Conservation (phyloP, 2,888 invertebrate species). For the Boloria selene region DNA sequence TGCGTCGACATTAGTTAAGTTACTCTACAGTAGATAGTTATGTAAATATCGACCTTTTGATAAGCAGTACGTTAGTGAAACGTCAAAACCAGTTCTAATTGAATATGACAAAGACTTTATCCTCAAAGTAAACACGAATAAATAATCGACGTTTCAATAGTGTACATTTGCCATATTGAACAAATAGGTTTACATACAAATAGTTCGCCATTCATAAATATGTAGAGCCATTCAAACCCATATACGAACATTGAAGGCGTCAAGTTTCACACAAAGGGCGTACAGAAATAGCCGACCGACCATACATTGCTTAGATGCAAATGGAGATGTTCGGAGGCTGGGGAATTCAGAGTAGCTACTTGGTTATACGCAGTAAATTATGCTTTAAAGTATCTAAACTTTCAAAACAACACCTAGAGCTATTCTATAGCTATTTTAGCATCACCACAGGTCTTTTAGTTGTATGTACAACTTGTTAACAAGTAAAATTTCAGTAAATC, state of each 20-base stretch:
- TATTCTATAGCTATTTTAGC: too few relatives aligned
- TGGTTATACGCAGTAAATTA: slow-evolving; percentile 8
- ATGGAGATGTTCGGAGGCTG: slow-evolving; percentile 28
- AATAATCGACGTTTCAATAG: slow-evolving; percentile 20
- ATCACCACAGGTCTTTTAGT: too few relatives aligned
- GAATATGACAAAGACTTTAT: slow-evolving; percentile 13
- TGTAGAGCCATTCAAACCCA: slow-evolving; percentile 34
- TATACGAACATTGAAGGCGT: slow-evolving; percentile 39
- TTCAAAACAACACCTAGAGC: neutral
- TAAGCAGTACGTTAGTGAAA: slow-evolving; percentile 26
- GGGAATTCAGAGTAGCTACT: slow-evolving; percentile 26
- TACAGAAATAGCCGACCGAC: slow-evolving; percentile 40
- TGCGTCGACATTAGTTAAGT: slow-evolving; percentile 12
- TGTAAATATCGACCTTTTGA: slow-evolving; percentile 36
- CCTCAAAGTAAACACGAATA: neutral
- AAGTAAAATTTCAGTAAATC: too few relatives aligned
- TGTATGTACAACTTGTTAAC: too few relatives aligned
- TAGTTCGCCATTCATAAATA: slow-evolving; percentile 36
- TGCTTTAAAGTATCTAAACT: slow-evolving; percentile 12
- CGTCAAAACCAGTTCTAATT: slow-evolving; percentile 17
- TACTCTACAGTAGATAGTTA: slow-evolving; percentile 29
- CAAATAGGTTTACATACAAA: slow-evolving; percentile 31
- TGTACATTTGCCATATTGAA: slow-evolving; percentile 22
- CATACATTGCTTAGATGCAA: slow-evolving; percentile 34
- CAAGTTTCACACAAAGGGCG: slow-evolving; percentile 38